Percentiles rank a stretch among this genome's conserved stretches.
Conservation (phyloP, 92 coral and sea anemone species). For the Nematostella vectensis region DNA sequence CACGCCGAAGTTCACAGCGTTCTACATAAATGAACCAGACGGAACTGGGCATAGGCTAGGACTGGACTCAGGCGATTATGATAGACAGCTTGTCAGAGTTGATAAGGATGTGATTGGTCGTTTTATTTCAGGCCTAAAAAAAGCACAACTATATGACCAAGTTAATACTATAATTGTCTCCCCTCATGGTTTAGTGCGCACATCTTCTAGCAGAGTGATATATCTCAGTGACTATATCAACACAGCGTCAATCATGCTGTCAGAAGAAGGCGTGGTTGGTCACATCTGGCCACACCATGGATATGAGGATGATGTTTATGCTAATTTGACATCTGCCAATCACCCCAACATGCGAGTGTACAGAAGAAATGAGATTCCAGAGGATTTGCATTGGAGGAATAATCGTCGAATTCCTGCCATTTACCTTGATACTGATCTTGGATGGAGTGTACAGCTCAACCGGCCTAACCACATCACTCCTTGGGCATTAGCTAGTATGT, state of each 20-base stretch:
- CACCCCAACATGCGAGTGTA: neutral
- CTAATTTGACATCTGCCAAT: neutral
- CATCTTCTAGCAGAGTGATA: neutral
- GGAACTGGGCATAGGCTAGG: neutral
- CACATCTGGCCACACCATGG: neutral
- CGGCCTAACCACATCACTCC: too few species aligned
- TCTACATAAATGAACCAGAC: neutral
- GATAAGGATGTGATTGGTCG: neutral
- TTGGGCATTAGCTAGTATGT: too few species aligned
- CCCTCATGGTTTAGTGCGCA: neutral
- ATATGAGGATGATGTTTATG: neutral
- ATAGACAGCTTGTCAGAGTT: neutral
- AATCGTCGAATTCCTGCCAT: neutral
- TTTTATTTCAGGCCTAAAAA: neutral
- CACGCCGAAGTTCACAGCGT: neutral
- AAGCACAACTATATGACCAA: neutral
- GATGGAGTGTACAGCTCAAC: too few species aligned
- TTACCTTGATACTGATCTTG: neutral
- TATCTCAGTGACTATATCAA: neutral
- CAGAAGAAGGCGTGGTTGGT: neutral
- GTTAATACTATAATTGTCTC: neutral
- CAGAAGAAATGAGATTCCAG: neutral
- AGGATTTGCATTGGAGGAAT: neutral
- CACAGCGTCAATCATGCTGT: neutral
- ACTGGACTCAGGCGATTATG: neutral